Base-by-base conservation (phyloP, 2,888 invertebrate species). In the Xanthostigma xanthostigma region DNA sequence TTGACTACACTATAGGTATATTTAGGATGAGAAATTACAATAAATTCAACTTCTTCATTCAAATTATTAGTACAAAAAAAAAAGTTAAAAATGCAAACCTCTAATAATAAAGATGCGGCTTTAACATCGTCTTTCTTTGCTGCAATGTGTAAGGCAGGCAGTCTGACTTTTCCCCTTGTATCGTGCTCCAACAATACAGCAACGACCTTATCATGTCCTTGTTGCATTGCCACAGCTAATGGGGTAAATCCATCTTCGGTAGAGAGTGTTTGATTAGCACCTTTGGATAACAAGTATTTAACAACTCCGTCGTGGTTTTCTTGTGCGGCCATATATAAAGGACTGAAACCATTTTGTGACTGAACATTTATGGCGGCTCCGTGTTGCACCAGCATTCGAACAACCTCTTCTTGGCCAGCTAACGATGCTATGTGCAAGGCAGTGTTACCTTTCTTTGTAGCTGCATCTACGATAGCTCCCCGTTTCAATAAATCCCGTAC, bases 171-270 rank as follows among this genome's bases (percentile, higher is more conserved):
- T 50, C 96, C 95, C 53, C 93, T 77, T 33, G 93, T 90, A 72
- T 98, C 97, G 58, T 94, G 94, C 65, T 98, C 97, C 47, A 97
- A 71, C 2, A 97, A 74, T 14, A 96, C 91, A 1, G 94, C 89
- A 1, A 98, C 97, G 42, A 98, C 95, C 65, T 93, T 84, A 63
- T 97, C 96, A 70, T 97, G 96, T 0, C 88, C 88, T 60, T 98
- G 97, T 65, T 97, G 97, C 81, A 98, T 89, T n/a, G 97, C 97
- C 36, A 97, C 97, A 5, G 97, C 97, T 55, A 98, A 70, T 0
- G 97, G 97, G 14, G 96, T 96, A 70, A 97, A 97, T 4, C 96
- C 96, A 70, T 97, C 96, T 89, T 96, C 96, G 36, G 97, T 98
- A 44, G 96, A 91, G 45, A 98, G 74, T 44, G 89, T 88, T 67